Evolutionary conservation across 2,888 invertebrate species (phyloP), one percentile per base, ranked within the genome.

Genomic region (Peribatodes rhomboidaria): DNA sequence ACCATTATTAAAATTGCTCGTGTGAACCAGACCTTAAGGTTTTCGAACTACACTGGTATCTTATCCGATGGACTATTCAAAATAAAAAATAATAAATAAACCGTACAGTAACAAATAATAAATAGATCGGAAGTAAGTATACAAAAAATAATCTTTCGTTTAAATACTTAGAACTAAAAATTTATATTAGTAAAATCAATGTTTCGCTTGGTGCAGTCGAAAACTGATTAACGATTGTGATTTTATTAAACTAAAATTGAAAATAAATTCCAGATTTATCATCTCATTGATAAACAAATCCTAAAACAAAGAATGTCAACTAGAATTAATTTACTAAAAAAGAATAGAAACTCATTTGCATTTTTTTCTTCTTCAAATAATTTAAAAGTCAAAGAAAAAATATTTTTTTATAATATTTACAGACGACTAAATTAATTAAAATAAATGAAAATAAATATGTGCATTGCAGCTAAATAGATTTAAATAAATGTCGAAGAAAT

Each of bases 61-160:
- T 57, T 63, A 65, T 61, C 81, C 72, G 78, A 79, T 78, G 77
- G 73, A 79, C 68, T 73, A 75, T 39, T 52, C 14, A 31, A 56
- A 74, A 76, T 76, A 75, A 72, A 72, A 72, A 71, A 69, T 71
- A 71, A 71, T 74, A 75, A 80, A 80, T 81, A 79, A 61, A 65
- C 33, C 39, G 54, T 54, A 53, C 80, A 86, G 83, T 87, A 88
- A 89, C 85, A 86, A 87, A 85, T 83, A 87, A 87, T 88, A 90
- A 90, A 90, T 89, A 90, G 85, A 77, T 87, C 83, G 84, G 86
- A 88, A 88, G 87, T n/a, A 81, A 87, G 20, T 85, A 87, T 85
- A 88, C 18, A 88, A 88, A 90, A 89, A 86, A 90, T 50, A 86
- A 85, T 87, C 86, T 87, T 85, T 60, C 49, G 58, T 89, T 87